Base-by-base conservation (phyloP, 1,140 invertebrate genomes). In the Asobara japonica region DNA sequence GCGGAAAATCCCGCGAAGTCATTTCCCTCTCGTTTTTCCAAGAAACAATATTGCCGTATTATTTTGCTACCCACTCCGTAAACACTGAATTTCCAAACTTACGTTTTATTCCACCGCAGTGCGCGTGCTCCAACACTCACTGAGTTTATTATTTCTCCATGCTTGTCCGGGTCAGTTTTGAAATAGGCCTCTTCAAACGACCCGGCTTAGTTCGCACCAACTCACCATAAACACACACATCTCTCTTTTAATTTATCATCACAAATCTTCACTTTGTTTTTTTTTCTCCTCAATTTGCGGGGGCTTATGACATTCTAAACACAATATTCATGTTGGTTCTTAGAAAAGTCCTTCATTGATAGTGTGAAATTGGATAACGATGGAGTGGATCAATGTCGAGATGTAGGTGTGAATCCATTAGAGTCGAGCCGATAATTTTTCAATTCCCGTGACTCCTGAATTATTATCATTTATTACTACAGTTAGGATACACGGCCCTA, bases 231-330 rank as follows among this genome's bases (percentile, higher is more conserved):
- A 25, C 25, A 56, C 51, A 56, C 51, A 22, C 22, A 22, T 36
- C 51, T 56, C 51, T 56, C 18, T 56, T 51, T 51, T 56, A 56
- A 56, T 56, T 56, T 56, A 56, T 56, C 51, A 56, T 56, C 51
- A 25, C 51, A 56, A 56, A 56, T 56, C 16, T 56, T n/a, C n/a
- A n/a, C 51, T 6, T 45, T 45, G 41, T 56, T 3, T 27, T 56
- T 56, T 56, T 56, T 56, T 13, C 8, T 27, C 18, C 20, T 2
- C 3, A 25, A 56, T 25, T 51, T 18, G 11, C 22, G 18, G 22
- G 4, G 16, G 2, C 20, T 56, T 22, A 25, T 25, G 20, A 27
- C 51, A 56, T 18, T 25, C 51, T 56, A 56, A 56, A 56, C 51
- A 56, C 20, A 56, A 25, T 56, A 27, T 56, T 3, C 2, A 20